Evolutionary conservation across 2,113 vertebrate genomes (phyloP).

Genomic region (Lontra canadensis): DNA sequence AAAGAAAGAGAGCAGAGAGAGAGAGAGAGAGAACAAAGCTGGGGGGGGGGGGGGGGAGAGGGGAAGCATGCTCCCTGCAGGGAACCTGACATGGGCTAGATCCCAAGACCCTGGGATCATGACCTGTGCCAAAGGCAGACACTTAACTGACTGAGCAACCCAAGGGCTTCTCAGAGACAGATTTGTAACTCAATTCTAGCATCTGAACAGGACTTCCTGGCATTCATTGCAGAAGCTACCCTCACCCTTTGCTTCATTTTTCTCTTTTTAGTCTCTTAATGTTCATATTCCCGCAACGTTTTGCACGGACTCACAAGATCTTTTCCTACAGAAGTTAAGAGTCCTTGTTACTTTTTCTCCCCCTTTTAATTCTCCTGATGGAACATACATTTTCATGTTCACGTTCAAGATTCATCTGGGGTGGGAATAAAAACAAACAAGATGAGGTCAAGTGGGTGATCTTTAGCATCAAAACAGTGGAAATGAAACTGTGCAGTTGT

Average conservation of each 20-base stretch:
- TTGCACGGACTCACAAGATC: neutral
- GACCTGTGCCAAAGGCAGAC: neutral
- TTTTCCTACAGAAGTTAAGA: neutral
- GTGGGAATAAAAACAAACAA: neutral
- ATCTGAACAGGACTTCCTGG: neutral
- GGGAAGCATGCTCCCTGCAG: neutral
- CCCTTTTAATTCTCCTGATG: neutral
- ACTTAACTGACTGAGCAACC: neutral
- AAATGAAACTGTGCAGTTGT: neutral
- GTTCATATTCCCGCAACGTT: neutral
- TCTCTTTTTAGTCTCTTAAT: conserved; percentile 12
- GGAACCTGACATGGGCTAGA: no score
- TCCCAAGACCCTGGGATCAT: neutral
- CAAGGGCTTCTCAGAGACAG: neutral
- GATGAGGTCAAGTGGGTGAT: neutral
- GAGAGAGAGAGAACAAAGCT: no score
- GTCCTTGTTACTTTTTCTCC: neutral
- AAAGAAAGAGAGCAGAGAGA: no score
- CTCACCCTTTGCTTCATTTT: neutral
- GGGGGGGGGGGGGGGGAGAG: no score
- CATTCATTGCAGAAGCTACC: neutral
- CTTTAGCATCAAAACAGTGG: neutral
- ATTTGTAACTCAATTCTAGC: neutral
- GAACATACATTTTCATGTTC: neutral
- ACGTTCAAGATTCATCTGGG: neutral